These are phyloP conservation scores for Macaca mulatta DNA, from an alignment of 2,113 vertebrate genomes.

Conservation along the genomic window DNA sequence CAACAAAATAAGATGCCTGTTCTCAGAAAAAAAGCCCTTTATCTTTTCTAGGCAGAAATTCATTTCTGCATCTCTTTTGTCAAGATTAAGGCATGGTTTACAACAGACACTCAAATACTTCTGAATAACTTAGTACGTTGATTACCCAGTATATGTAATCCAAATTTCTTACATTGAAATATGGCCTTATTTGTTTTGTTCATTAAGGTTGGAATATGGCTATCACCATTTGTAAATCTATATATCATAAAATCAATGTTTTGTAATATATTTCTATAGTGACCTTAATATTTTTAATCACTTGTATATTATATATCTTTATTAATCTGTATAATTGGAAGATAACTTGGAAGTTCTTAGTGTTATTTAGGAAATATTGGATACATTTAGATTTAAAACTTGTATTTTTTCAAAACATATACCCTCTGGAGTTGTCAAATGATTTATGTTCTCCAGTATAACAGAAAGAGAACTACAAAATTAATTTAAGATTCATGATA, in stretches of 20 bases:
- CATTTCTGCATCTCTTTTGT: neutral
- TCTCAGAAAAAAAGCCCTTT: neutral
- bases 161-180: neutral
- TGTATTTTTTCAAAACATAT: neutral
- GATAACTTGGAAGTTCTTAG: neutral
- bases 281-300: neutral
- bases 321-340: neutral
- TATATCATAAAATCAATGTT: neutral
- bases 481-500: neutral
- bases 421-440: neutral
- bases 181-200: neutral
- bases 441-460: neutral
- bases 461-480: neutral
- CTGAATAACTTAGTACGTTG: neutral
- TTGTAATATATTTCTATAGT: neutral
- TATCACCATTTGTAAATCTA: neutral
- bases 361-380: neutral
- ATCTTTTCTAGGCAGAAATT: neutral
- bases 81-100: neutral
- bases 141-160: neutral
- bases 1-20: neutral
- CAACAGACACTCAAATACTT: neutral
- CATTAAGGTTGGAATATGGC: neutral
- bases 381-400: neutral
- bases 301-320: neutral